Base-by-base conservation (phyloP, 1,140 invertebrate genomes). In the Eulimnadia texana region DNA sequence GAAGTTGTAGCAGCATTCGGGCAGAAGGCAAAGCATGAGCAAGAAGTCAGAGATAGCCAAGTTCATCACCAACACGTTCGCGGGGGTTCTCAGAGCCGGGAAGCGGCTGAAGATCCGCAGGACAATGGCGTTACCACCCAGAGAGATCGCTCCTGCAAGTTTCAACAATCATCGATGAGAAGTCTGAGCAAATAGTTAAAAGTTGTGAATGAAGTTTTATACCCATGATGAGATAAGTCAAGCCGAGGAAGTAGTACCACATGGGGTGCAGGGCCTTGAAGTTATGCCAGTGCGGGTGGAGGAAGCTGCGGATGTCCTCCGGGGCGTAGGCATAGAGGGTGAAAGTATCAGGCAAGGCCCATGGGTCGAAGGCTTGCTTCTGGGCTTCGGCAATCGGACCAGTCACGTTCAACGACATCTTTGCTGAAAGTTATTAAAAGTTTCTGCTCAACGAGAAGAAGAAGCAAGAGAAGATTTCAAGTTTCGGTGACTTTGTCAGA, bases 21-120 rank as follows among this genome's bases (percentile, higher is more conserved):
- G 69, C 23, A 67, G 64, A 50, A 68, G 67, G 13, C 62, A 47
- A 23, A 65, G 52, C 64, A 65, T 66, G 58, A 70, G 68, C 10
- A 66, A 25, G 24, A 70, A 60, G 66, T 76, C 75, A 62, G 70
- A 70, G 28, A 75, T 54, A n/a, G 74, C 74, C 23, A 77, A 66
- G 63, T 74, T 75, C 25, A 76, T 67, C 1, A 77, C 68, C 27
- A 75, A 69, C 67, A 75, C 71, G 63, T 77, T 77, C 13, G 75
- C 70, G 25, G 75, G 73, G 2, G 71, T 75, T 57, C 73, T 65
- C 11, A 77, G 63, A 47, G 59, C 50, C 19, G 56, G 47, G 49
- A 63, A 65, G 13, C 60, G 58, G 60, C 62, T 51, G 52, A 66
- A 66, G 54, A 66, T 66, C 24, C 58, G 58, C 16, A 66, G 54